phyloP scores from a whole-genome alignment of 2,888 invertebrate genomes.

The Monopis laevigella region DNA sequence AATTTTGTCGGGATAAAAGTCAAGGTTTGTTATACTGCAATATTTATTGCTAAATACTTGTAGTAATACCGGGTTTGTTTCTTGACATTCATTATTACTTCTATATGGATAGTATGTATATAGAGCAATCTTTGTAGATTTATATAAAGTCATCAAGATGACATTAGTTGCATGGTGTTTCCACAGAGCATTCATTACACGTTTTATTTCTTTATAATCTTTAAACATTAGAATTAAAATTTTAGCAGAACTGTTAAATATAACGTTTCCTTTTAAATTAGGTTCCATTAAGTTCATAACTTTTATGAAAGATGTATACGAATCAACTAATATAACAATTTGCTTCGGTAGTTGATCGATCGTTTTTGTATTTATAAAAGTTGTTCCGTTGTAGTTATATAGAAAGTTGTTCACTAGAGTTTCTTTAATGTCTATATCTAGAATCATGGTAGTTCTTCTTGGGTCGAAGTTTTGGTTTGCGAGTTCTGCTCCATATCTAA shows the following conservation, averaged over 20 bases:
- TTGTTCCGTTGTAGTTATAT: constrained; percentile 32
- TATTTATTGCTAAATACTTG: too few relatives aligned
- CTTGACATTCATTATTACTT: constrained; percentile 35
- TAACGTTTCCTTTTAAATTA: constrained; percentile 35
- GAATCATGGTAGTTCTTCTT: constrained; percentile 29
- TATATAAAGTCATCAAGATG: constrained; percentile 27
- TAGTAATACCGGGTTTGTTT: constrained; percentile 31
- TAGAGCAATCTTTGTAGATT: constrained; percentile 24
- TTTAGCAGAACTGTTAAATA: constrained; percentile 33
- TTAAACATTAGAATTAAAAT: constrained; percentile 34
- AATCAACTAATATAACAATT: constrained; percentile 35
- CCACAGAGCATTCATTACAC: constrained; percentile 33
- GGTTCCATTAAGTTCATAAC: constrained; percentile 31
- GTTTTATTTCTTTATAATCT: constrained; percentile 28
- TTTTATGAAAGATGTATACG: constrained; percentile 33
- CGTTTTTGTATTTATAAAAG: constrained; percentile 31
- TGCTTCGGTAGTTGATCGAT: constrained; percentile 30
- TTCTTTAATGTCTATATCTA: constrained; percentile 32
- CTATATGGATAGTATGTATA: constrained; percentile 41
- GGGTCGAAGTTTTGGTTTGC: constrained; percentile 36
- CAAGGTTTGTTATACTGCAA: too few relatives aligned
- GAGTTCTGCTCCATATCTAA: constrained; percentile 30
- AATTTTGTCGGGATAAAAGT: constrained; percentile 40
- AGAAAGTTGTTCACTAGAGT: constrained; percentile 30
- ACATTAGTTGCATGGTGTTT: constrained; percentile 34